Base-by-base conservation (phyloP, 2,888 invertebrate species). In the Gibbula magus region DNA sequence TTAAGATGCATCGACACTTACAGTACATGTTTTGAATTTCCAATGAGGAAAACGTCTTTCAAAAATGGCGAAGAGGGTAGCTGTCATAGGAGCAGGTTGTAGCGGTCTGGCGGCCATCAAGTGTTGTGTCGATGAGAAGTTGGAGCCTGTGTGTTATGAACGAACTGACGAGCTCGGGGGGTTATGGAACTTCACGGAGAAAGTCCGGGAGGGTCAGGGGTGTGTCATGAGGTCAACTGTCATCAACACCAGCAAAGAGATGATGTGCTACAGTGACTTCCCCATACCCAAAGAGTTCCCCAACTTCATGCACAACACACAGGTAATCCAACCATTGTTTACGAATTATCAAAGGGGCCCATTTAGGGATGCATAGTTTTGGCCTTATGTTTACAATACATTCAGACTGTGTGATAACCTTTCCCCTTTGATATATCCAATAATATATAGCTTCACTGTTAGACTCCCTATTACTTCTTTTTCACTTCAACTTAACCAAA, bases 201-300 rank as follows among this genome's bases (percentile, higher is more conserved):
- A 88, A 3, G 83, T 84, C 0, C 77, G 79, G 1, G 86, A 90
- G 7, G 89, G 87, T 8, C 88, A 88, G 80, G 87, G 86, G 0
- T 90, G 89, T 77, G 91, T 92, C 29, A 91, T 90, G 91, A 89
- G 86, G 76, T 89, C 91, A 1, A 92, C 91, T 0, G 87, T 91
- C 39, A 91, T 91, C 75, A 91, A 92, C 85, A 90, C 91, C 16
- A 89, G 90, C 56, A 92, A 91, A 70, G 91, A 91, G 81, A 91
- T 90, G 87, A 91, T 90, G 89, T 86, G 86, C n/a, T 93, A 90
- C 86, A 92, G 92, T 45, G 93, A 93, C 81, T 93, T 88, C 81
- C 92, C 92, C 4, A 92, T 92, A 25, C 91, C 92, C 0, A 85
- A 84, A 25, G 90, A 93, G 29, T 92, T 81, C 81, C 90, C 93